Base-by-base conservation (phyloP, 2,113 vertebrate species). In the Chaetops frenatus region DNA sequence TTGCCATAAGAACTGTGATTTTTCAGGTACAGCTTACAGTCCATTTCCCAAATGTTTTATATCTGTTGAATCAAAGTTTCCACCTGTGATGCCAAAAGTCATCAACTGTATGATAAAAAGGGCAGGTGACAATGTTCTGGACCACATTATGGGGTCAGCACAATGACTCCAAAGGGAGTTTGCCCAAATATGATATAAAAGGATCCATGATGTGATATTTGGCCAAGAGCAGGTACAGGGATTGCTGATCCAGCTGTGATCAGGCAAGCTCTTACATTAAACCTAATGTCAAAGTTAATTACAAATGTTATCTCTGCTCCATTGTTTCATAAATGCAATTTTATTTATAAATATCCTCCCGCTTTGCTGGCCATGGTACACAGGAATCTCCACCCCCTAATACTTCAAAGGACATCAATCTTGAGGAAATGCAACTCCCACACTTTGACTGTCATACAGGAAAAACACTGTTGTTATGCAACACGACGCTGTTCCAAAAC, bases 381-480 rank as follows among this genome's bases (percentile, higher is more conserved):
- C 92, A 96, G 94, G 95, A 96, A 96, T 96, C 92, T 90, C 88
- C 95, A 90, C 82, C 76, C 69, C 79, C 47, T 71, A 58, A 22
- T 10, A 67, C 83, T 96, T 88, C 72, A 95, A 88, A 85, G 80
- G 86, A 94, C 88, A 93, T 78, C 92, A 90, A 20, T 95, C 88
- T 67, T 83, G 79, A 94, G 88, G 95, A 96, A 96, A 86, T 19
- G 50, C 93, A 94, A 96, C 95, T 97, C 96, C 95, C 79, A 94
- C 95, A 88, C 92, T 90, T 80, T 24, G 79, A 92, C 90, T 92
- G 92, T 65, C 84, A 50, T 1, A 57, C 76, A 93, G 88, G 88
- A 96, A 95, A 95, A 97, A 79, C 90, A 79, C 67, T 11, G 86
- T 56, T 88, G 95, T 96, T 95, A 96, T 38, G 76, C 95, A 97